These are phyloP conservation scores for Zaprionus nigranus DNA, from an alignment of 1,140 invertebrate genomes.

Conservation along the genomic window DNA sequence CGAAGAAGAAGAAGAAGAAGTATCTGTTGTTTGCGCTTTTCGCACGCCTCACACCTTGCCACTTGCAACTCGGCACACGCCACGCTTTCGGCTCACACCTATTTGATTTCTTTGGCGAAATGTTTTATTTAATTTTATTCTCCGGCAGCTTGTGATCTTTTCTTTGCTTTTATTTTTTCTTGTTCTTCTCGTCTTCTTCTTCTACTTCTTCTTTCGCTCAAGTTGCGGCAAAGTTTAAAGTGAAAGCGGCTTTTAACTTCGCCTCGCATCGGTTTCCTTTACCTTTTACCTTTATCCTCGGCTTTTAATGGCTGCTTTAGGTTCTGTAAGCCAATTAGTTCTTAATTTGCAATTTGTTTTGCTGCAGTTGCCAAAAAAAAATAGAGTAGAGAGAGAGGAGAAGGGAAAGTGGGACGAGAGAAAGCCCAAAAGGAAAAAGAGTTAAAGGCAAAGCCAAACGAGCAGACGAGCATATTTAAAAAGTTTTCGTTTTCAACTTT, in stretches of 20 bases:
- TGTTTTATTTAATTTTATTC: slow-evolving; percentile 26
- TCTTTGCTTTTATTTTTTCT: neutral
- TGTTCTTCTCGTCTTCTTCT: slow-evolving; percentile 47
- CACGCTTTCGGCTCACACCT: slow-evolving; percentile 41
- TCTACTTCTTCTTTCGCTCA: slow-evolving; percentile 35
- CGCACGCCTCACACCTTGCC: slow-evolving; percentile 26
- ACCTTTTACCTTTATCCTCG: slow-evolving; percentile 36
- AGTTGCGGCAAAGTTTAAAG: slow-evolving; percentile 73
- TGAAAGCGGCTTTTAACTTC: slow-evolving; percentile 55
- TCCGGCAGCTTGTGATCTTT: slow-evolving; percentile 13
- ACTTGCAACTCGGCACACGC: neutral
- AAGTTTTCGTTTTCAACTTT: slow-evolving; percentile 79
- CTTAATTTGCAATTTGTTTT: slow-evolving; percentile 83
- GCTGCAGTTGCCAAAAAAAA: slow-evolving; percentile 63
- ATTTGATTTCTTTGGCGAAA: slow-evolving; percentile 57
- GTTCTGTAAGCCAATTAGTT: slow-evolving; percentile 83
- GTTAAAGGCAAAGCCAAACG: slow-evolving; percentile 74
- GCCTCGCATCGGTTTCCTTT: slow-evolving; percentile 5
- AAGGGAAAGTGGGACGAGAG: slow-evolving; percentile 9
- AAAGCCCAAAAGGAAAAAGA: slow-evolving; percentile 54
- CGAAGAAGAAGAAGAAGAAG: neutral
- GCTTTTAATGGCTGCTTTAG: slow-evolving; percentile 78
- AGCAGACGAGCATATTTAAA: slow-evolving; percentile 82
- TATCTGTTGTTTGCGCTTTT: slow-evolving; percentile 29
- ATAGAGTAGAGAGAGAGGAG: neutral